Evolutionary conservation across 2,113 vertebrate species (phyloP).

Genomic region (Lagopus muta): DNA sequence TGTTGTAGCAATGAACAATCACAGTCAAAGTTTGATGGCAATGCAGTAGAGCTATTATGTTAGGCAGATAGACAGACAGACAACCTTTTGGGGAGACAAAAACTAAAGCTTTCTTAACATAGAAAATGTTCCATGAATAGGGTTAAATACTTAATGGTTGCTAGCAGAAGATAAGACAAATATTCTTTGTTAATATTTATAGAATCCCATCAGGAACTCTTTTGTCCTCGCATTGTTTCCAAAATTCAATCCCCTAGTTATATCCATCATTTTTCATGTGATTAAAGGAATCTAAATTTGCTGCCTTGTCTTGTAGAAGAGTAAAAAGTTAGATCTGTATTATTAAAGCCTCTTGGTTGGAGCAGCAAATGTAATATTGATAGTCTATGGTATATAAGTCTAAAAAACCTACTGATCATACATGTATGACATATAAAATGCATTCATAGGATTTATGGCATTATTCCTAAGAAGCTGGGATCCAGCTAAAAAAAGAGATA

Average conservation of each 20-base stretch:
- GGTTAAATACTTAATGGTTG: slow-evolving; percentile 68
- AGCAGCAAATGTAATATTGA: slow-evolving; percentile 60
- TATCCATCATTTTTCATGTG: slow-evolving; percentile 67
- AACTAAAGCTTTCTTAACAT: slow-evolving; percentile 60
- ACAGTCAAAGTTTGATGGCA: slow-evolving; percentile 5
- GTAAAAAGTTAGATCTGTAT: slow-evolving; percentile 50
- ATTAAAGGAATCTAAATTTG: slow-evolving; percentile 72
- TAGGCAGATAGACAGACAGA: slow-evolving; percentile 42
- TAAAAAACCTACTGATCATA: slow-evolving; percentile 14
- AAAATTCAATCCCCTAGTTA: slow-evolving; percentile 62
- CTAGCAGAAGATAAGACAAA: slow-evolving; percentile 75
- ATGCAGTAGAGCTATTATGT: background rate
- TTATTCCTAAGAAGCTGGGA: background rate
- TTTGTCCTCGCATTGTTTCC: slow-evolving; percentile 67
- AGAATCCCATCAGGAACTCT: slow-evolving; percentile 64
- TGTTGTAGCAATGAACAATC: slow-evolving; percentile 6
- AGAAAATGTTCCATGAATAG: slow-evolving; percentile 58
- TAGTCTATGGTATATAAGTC: slow-evolving; percentile 25
- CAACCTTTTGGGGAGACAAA: slow-evolving; percentile 50
- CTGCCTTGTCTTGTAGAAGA: slow-evolving; percentile 65
- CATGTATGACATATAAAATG: background rate
- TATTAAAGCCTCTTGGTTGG: slow-evolving; percentile 39
- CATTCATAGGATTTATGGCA: background rate
- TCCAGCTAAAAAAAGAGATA: background rate
- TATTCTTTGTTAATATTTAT: slow-evolving; percentile 74